phyloP scores from a whole-genome alignment of 2,888 invertebrate species.

The Dryadula phaetusa region DNA sequence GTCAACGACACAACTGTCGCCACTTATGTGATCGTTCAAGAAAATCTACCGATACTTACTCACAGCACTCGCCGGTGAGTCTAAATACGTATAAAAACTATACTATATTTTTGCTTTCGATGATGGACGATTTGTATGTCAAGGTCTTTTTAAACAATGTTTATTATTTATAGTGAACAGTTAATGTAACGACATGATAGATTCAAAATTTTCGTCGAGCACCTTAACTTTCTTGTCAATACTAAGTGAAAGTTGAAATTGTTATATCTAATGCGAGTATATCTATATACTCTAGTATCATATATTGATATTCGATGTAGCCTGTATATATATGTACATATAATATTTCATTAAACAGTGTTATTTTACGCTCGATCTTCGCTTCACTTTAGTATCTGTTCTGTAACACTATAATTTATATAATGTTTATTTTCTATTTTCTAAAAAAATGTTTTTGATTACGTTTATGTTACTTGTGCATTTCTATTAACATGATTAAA shows the following conservation, averaged over 20 bases:
- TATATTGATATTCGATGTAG: background rate
- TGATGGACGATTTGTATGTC: slow-evolving; percentile 38
- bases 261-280: slow-evolving; percentile 3
- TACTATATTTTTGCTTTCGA: slow-evolving; percentile 40
- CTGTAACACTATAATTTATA: too few species aligned
- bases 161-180: slow-evolving; percentile 13
- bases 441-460: too few species aligned
- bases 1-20: slow-evolving; percentile 92
- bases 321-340: too few species aligned
- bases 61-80: slow-evolving; percentile 89
- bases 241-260: slow-evolving; percentile 27
- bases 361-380: too few species aligned
- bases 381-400: too few species aligned
- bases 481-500: too few species aligned
- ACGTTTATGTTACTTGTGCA: too few species aligned
- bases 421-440: too few species aligned
- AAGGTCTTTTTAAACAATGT: slow-evolving; percentile 33
- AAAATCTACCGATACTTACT: slow-evolving; percentile 92
- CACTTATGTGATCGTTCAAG: slow-evolving; percentile 92
- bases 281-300: background rate
- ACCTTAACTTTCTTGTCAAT: slow-evolving; percentile 25
- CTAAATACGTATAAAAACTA: slow-evolving; percentile 31
- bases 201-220: slow-evolving; percentile 7
- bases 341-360: too few species aligned
- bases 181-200: slow-evolving; percentile 13